A percentile compares a stretch with the other conserved stretches of the same genome.
Conservation (phyloP, 37 sponge, comb jelly and placozoan species). For the Axinella damicornis region DNA sequence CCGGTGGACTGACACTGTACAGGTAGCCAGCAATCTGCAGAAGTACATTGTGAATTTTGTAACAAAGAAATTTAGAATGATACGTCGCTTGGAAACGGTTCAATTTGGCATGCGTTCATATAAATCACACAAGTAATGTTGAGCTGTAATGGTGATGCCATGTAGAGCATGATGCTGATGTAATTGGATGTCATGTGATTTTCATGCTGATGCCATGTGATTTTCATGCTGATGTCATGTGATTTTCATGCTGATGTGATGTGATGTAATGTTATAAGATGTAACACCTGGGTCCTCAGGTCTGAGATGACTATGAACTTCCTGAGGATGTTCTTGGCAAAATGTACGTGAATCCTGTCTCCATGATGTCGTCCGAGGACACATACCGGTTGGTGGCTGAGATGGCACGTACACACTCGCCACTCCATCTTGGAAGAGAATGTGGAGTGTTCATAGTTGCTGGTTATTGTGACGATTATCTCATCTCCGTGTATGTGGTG, state of each 20-base stretch:
- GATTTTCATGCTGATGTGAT: too few relatives aligned
- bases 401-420: conserved; percentile 97
- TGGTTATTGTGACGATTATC: conserved; percentile 96
- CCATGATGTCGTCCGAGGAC: conserved; percentile 98
- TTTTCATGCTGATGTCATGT: too few relatives aligned
- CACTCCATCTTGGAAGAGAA: conserved; percentile 99
- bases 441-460: conserved; percentile 97
- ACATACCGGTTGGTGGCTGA: conserved; percentile 99
- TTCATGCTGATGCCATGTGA: too few relatives aligned
- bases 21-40: conserved; percentile 94
- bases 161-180: too few relatives aligned
- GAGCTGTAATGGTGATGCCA: too few relatives aligned
- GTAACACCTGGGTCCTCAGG: conserved; percentile 95
- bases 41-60: too few relatives aligned
- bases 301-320: conserved; percentile 98
- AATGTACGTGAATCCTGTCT: conserved; percentile 99
- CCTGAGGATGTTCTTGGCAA: conserved; percentile 97
- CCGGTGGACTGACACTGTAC: conserved; percentile 98
- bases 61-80: not conserved
- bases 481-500: conserved; percentile 98
- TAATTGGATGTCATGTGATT: too few relatives aligned
- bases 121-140: too few relatives aligned
- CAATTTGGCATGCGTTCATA: too few relatives aligned
- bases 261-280: too few relatives aligned
- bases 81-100: too few relatives aligned